A percentile compares a stretch with the other conserved stretches of the same genome.
These are phyloP conservation scores for Drosophila antonietae DNA, from an alignment of 2,888 invertebrate species.

Conservation along the genomic window DNA sequence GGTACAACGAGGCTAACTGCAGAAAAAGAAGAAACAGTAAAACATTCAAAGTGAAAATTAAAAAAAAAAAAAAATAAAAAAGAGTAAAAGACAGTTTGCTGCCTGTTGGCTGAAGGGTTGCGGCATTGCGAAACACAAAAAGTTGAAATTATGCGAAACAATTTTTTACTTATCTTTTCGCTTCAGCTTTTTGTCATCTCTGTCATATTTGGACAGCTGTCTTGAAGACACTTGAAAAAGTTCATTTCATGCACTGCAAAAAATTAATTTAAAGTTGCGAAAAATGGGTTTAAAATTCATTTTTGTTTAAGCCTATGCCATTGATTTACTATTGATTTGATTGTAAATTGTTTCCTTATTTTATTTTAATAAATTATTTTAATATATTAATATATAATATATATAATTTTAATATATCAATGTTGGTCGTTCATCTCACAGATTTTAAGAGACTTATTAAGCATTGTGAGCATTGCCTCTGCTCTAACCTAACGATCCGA, in stretches of 20 bases:
- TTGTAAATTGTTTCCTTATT: background rate
- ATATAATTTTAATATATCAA: background rate
- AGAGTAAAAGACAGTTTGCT: slow-evolving; percentile 11
- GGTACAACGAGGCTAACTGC: slow-evolving; percentile 16
- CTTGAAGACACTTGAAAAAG: background rate
- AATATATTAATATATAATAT: no score
- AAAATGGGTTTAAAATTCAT: background rate
- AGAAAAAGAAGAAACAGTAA: background rate
- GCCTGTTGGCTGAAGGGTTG: slow-evolving; percentile 15
- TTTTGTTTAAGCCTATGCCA: background rate
- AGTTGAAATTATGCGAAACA: slow-evolving; percentile 10
- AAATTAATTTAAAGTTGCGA: background rate
- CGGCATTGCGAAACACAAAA: background rate
- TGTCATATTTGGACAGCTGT: slow-evolving; percentile 42
- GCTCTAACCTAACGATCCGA: no score
- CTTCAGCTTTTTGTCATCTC: slow-evolving; percentile 11
- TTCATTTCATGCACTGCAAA: background rate
- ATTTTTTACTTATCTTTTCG: slow-evolving; percentile 10
- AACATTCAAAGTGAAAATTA: slow-evolving; percentile 2
- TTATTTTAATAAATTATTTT: background rate
- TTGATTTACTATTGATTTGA: background rate
- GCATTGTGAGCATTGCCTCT: background rate
- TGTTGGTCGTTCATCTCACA: background rate
- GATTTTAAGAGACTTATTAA: background rate
- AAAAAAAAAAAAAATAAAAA: slow-evolving; percentile 12